Base-by-base conservation (phyloP, 1,140 invertebrate genomes). In the Aphaenogaster rudis region DNA sequence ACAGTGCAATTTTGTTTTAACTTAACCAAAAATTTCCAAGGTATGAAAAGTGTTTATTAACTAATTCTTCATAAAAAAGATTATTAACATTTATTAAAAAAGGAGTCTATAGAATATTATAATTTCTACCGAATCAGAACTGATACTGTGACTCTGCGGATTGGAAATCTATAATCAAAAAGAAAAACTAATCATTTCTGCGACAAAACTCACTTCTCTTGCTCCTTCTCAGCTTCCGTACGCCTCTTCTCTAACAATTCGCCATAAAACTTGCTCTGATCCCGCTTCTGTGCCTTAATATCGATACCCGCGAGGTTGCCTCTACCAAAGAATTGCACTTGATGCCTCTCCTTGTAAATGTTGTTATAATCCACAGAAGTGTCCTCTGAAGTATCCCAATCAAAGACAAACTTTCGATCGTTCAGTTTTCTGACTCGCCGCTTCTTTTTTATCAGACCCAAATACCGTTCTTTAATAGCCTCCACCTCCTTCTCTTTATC, bases 331-430 rank as follows among this genome's bases (percentile, higher is more conserved):
- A 99, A 99, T 96, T 99, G 99, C 6, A 98, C 97, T 95, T 99
- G 98, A 96, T 99, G 99, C 69, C 98, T 96, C 90, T 99, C 98
- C 95, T 99, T 99, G 92, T 99, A 99, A 3, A 99, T 96, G 86
- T 97, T 97, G 95, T 99, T 99, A 92, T 99, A 99, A 96, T 99
- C 99, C 87, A 98, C 97, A 21, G 98, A 99, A 0, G 99, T 99
- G 92, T 99, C 99, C 95, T 99, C 99, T 0, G 97, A 97, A 4
- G 99, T 99, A 96, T 99, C 99, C 99, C 99, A 99, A 96, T 99
- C 99, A 96, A 99, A 99, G 0, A 99, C 99, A 96, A 99, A 99
- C 96, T 99, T 99, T 5, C 99, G 96, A 93, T 99, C 99, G 96
- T 99, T 99, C 4, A 99, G 95, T 87, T 99, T 96, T 50, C 99